Base-by-base conservation (phyloP, 2,113 vertebrate species). In the Seriola quinqueradiata region DNA sequence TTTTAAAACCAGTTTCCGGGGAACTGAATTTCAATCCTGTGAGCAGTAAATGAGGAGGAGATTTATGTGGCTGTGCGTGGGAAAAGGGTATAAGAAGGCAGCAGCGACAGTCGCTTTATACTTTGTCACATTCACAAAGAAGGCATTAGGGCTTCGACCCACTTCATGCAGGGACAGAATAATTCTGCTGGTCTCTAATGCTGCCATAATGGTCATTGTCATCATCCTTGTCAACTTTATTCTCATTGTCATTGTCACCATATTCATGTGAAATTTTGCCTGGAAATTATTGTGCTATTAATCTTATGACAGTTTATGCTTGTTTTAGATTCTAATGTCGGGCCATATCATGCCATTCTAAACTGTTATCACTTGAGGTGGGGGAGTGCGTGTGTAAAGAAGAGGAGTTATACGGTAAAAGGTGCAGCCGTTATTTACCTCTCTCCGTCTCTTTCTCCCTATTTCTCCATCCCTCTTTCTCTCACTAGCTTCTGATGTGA, bases 61-160 rank as follows among this genome's bases (percentile, higher is more conserved):
- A 94, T 94, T 93, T 94, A 92, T 90, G 85, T 79, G 77, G 72
- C 79, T 73, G 42, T 77, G 85, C 77, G 78, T 85, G 71, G 77
- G 89, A 89, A 92, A 84, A 75, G 82, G 52, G 82, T 83, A 87
- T 89, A 86, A 92, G 81, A 82, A 87, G 85, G 68, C 74, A 25
- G 90, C 81, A 36, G 86, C 23, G 23, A 87, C 79, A 82, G 86
- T 83, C 55, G 77, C 88, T 93, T 93, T 87, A 85, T 88, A 91
- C 86, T 89, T 93, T 87, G 91, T 90, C 89, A 90, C 83, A 73
- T 79, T 79, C 83, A 94, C 90, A 93, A 93, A 87, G 90, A 87
- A 40, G 60, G 83, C 82, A 90, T 90, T 90, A 90, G 74, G 67
- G 77, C 64, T 88, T 67, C 89, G 81, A 87, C 84, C 83, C 83